Percentiles rank a stretch among this genome's conserved stretches.
phyloP scores from a whole-genome alignment of 2,797 vertebrate genomes.

The Botia kubotai region DNA sequence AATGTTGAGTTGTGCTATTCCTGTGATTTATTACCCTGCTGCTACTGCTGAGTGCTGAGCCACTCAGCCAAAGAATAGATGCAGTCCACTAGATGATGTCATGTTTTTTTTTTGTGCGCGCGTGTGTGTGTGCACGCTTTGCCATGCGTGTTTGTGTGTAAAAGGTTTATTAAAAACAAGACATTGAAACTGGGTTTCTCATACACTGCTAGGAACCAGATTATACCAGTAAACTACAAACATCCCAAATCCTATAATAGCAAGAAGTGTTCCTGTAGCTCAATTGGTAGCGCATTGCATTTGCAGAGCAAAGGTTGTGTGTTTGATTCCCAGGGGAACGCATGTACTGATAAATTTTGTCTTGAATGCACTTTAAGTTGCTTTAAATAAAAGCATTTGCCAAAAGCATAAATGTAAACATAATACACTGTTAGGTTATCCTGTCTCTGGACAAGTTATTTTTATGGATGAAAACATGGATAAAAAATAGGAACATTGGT shows the following conservation, averaged over 20 bases:
- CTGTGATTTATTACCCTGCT: constrained; percentile 62
- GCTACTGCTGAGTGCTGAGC: constrained; percentile 60
- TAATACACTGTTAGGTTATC: too few relatives aligned
- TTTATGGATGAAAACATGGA: too few relatives aligned
- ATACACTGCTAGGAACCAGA: not conserved
- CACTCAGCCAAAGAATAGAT: constrained; percentile 59
- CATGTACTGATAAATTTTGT: too few relatives aligned
- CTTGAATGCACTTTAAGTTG: too few relatives aligned
- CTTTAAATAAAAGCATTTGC: too few relatives aligned
- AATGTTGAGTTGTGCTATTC: constrained; percentile 58
- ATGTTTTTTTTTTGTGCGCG: constrained; percentile 47
- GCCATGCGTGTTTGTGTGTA: constrained; percentile 27
- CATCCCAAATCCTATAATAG: not conserved
- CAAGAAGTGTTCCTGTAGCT: too few relatives aligned
- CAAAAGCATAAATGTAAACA: too few relatives aligned
- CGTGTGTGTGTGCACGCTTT: not conserved
- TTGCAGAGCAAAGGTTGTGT: too few relatives aligned
- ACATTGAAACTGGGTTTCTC: not conserved
- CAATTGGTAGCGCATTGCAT: too few relatives aligned
- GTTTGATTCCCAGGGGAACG: too few relatives aligned
- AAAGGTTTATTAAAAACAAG: constrained; percentile 31
- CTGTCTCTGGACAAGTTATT: too few relatives aligned
- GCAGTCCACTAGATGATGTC: constrained; percentile 61
- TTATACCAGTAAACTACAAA: not conserved
- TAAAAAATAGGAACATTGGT: not conserved